These are phyloP conservation scores for Augochlorella aurata DNA, from an alignment of 2,888 invertebrate genomes.

Conservation along the genomic window DNA sequence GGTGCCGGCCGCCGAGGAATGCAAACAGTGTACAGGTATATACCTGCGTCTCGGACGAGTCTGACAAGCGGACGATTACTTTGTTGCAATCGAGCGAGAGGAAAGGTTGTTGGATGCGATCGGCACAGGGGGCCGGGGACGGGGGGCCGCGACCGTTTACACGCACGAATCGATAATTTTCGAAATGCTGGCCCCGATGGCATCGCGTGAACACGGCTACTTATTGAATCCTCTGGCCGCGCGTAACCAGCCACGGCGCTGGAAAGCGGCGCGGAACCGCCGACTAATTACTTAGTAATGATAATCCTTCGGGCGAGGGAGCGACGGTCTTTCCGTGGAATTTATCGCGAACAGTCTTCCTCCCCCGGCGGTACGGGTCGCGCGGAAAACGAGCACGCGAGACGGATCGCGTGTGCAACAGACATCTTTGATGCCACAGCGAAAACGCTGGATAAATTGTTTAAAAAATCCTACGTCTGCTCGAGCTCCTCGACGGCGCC, in stretches of 20 bases:
- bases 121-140: not conserved
- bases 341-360: conserved; percentile 36
- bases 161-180: conserved; percentile 52
- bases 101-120: not conserved
- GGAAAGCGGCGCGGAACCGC: conserved; percentile 19
- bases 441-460: not conserved
- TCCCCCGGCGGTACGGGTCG: not conserved
- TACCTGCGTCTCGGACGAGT: not conserved
- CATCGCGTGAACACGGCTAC: conserved; percentile 47
- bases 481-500: not conserved
- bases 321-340: conserved; percentile 32
- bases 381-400: conserved; percentile 23
- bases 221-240: conserved; percentile 46
- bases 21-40: conserved; percentile 8
- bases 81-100: conserved; percentile 15
- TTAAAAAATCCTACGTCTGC: not conserved
- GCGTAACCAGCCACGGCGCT: conserved; percentile 37
- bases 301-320: conserved; percentile 35
- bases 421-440: not conserved
- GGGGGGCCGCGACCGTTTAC: conserved; percentile 27
- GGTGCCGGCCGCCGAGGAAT: not conserved
- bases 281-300: conserved; percentile 57
- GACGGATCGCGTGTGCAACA: conserved; percentile 7
- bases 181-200: conserved; percentile 7
- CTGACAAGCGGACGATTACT: conserved; percentile 30